Base-by-base conservation (phyloP, 2,113 vertebrate genomes). In the Microtus montanus region DNA sequence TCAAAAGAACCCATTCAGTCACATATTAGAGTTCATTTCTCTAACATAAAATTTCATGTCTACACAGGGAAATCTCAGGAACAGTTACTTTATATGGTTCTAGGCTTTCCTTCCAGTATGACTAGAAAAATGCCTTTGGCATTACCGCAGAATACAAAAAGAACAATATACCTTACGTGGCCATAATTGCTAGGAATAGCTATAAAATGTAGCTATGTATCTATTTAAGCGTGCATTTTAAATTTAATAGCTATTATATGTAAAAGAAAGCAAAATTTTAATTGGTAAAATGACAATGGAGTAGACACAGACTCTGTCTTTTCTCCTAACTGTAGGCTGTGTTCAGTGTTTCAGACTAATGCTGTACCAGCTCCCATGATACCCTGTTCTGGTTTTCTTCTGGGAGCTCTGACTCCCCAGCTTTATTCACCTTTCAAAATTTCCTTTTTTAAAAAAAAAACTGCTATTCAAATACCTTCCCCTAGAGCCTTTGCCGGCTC, bases 21-120 rank as follows among this genome's bases (percentile, higher is more conserved):
- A 63, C 95, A 89, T 95, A 88, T 96, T 97, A 97, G 95, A 95
- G 70, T 94, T 97, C 41, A 93, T 82, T 96, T 96, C 90, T 94
- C 28, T 95, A 96, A 91, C 71, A 61, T 96, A 96, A 97, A 98
- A 97, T 97, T 7, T 41, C 89, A 96, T 82, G 96, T 97, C 97
- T 93, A 93, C 95, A 92, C 44, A 73, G 61, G 82, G 75, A 96
- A 89, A 91, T 78, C 78, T 96, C 89, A 54, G 82, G 94, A 95
- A 95, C 52, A 35, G 54, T 95, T 96, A 92, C 94, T 93, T 61
- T 96, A 87, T 64, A 30, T 79, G 47, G 7, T 91, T 88, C 77
- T 28, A 70, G 85, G 33, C 73, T 95, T 95, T 89, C 78, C 86
- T 94, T 80, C 44, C 44, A 97, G 89, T 88, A 95, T 95, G 94